phyloP scores from a whole-genome alignment of 2,797 vertebrate species.

The Paratrypauchen microcephalus region DNA sequence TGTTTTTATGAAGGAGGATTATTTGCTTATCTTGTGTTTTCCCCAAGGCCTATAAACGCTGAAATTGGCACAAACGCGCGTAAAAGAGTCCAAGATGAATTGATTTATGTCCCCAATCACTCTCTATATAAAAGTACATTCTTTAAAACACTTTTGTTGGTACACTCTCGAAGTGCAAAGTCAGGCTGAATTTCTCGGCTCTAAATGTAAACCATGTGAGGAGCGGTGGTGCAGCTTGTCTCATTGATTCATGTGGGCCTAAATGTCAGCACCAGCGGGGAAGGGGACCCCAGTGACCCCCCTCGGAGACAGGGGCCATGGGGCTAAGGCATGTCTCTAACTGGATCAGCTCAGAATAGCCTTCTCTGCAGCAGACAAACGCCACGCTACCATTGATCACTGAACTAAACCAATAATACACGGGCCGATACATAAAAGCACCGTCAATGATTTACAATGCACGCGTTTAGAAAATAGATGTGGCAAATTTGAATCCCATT shows the following conservation, averaged over 20 bases:
- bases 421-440: conserved; percentile 7
- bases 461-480: not conserved
- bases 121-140: not conserved
- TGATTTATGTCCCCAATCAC: not conserved
- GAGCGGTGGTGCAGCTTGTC: conserved; percentile 47
- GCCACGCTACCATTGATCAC: conserved; percentile 40
- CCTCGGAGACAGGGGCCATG: conserved; percentile 48
- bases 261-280: conserved; percentile 75
- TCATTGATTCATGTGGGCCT: conserved; percentile 77
- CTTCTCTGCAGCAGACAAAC: conserved; percentile 30
- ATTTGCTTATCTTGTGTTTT: not conserved
- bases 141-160: not conserved
- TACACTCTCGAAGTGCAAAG: not conserved
- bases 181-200: conserved; percentile 26
- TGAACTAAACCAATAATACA: conserved; percentile 17
- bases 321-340: conserved; percentile 50
- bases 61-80: not conserved
- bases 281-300: conserved; percentile 54
- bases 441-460: conserved; percentile 1
- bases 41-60: not conserved
- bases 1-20: not conserved
- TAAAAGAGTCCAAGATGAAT: not conserved
- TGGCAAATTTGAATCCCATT: conserved; percentile 19
- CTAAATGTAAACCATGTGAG: conserved; percentile 45
- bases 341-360: conserved; percentile 52